Evolutionary conservation across 2,113 vertebrate species (phyloP), one percentile per base, ranked within the genome.

Genomic region (Entomyzon cyanotis): DNA sequence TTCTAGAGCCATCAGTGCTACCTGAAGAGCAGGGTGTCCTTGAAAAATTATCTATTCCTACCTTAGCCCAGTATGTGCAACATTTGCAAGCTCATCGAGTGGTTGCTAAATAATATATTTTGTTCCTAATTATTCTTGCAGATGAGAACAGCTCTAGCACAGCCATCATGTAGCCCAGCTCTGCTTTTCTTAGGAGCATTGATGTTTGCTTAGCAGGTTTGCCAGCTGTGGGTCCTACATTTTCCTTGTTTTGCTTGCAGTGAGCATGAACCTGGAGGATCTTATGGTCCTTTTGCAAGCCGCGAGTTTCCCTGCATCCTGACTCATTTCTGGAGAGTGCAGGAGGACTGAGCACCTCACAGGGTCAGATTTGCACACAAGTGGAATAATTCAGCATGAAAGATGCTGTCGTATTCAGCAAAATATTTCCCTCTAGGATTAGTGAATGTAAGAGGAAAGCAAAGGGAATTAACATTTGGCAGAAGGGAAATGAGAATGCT

Each of bases 61-160:
- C 68, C 81, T 73, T 64, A 82, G 31, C 30, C 70, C 28, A 46
- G 20, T 65, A 17, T 39, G 12, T 77, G 41, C 69, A 92, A 47
- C 42, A 31, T 75, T 84, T 87, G 35, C 44, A 47, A 69, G 68
- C 64, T 87, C 63, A 62, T 39, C 0, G 7, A 78, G 74, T 44
- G 64, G 73, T 30, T 91, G 49, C 62, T 95, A 76, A 93, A 95
- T 90, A 90, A 91, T 63, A 15, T 56, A 80, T 91, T 80, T 7
- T 2, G 42, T 56, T 83, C 35, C 55, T 77, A 88, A 90, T 90
- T 87, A 53, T 59, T 93, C 65, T 85, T 14, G 22, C 33, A 83
- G 50, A 86, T 65, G 68, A 84, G 63, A 85, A 65, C 46, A 87
- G 39, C 31, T 31, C 35, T 13, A 91, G 30, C 75, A 71, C 58